phyloP scores from a whole-genome alignment of 2,797 vertebrate species.

The Danio jaintianensis region DNA sequence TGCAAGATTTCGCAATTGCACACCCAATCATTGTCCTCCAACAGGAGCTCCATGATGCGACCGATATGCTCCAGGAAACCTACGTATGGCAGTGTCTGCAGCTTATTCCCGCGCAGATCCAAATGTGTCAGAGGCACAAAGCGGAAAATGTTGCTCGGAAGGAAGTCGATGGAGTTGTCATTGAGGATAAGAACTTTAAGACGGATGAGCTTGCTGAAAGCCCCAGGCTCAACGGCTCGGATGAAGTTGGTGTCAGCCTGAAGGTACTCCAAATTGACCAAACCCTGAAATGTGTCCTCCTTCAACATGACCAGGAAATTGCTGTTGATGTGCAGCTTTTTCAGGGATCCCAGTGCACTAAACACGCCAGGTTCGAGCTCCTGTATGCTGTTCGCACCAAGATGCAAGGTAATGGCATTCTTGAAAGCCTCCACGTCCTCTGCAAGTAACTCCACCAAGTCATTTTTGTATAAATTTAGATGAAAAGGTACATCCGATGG shows the following conservation, averaged over 20 bases:
- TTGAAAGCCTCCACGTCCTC: slow-evolving; percentile 91
- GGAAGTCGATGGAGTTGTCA: slow-evolving; percentile 93
- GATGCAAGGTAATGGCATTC: slow-evolving; percentile 90
- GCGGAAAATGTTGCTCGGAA: slow-evolving; percentile 94
- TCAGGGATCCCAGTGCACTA: slow-evolving; percentile 87
- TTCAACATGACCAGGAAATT: slow-evolving; percentile 95
- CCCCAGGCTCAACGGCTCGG: slow-evolving; percentile 92
- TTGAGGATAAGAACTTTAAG: slow-evolving; percentile 99
- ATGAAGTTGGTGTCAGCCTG: slow-evolving; percentile 99
- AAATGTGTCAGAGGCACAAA: slow-evolving; percentile 97
- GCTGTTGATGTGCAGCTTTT: slow-evolving; percentile 97
- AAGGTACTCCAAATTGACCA: slow-evolving; percentile 96
- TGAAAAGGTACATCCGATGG: slow-evolving; percentile 90
- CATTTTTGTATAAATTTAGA: slow-evolving; percentile 93
- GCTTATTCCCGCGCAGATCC: slow-evolving; percentile 95
- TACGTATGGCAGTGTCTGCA: slow-evolving; percentile 93
- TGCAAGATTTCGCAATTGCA: slow-evolving; percentile 94
- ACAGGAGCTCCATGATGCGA: slow-evolving; percentile 92
- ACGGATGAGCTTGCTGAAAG: slow-evolving; percentile 95
- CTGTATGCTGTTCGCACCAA: slow-evolving; percentile 96
- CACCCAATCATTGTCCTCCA: slow-evolving; percentile 95
- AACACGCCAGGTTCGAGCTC: slow-evolving; percentile 95
- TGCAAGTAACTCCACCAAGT: slow-evolving; percentile 83
- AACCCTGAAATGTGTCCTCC: slow-evolving; percentile 95
- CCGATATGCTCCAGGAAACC: slow-evolving; percentile 98